phyloP scores from a whole-genome alignment of 2,888 invertebrate genomes.

The Ethmia dodecea region DNA sequence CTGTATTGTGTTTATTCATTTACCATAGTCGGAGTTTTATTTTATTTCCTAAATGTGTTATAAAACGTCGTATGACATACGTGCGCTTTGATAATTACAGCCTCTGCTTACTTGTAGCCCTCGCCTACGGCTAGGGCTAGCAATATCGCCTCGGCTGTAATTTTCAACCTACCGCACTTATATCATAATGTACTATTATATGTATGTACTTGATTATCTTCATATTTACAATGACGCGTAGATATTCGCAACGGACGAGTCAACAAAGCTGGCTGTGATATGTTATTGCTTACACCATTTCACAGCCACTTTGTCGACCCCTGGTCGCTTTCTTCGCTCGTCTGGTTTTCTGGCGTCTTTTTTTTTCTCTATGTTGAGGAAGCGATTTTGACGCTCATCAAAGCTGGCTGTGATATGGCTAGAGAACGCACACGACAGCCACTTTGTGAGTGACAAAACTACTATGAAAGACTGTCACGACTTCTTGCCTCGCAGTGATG shows the following conservation, averaged over 20 bases:
- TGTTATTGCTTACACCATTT: conserved; percentile 80
- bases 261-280: conserved; percentile 96
- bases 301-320: conserved; percentile 92
- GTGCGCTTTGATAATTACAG: too few relatives aligned
- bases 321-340: conserved; percentile 16
- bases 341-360: background rate
- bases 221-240: background rate
- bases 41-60: too few relatives aligned
- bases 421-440: conserved; percentile 88
- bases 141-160: too few relatives aligned
- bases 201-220: too few relatives aligned
- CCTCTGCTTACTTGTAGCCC: too few relatives aligned
- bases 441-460: conserved; percentile 92
- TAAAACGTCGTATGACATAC: too few relatives aligned
- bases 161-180: too few relatives aligned
- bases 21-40: too few relatives aligned
- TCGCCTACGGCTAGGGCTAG: too few relatives aligned
- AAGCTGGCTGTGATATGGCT: conserved; percentile 98
- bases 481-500: conserved; percentile 24
- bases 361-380: background rate
- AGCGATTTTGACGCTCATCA: conserved; percentile 86
- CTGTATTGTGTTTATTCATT: too few relatives aligned
- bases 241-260: conserved; percentile 23
- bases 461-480: conserved; percentile 11
- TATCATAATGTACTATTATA: too few relatives aligned